Evolutionary conservation across 1,140 invertebrate species (phyloP), one percentile per base, ranked within the genome.

Genomic region (Steinernema khuongi): DNA sequence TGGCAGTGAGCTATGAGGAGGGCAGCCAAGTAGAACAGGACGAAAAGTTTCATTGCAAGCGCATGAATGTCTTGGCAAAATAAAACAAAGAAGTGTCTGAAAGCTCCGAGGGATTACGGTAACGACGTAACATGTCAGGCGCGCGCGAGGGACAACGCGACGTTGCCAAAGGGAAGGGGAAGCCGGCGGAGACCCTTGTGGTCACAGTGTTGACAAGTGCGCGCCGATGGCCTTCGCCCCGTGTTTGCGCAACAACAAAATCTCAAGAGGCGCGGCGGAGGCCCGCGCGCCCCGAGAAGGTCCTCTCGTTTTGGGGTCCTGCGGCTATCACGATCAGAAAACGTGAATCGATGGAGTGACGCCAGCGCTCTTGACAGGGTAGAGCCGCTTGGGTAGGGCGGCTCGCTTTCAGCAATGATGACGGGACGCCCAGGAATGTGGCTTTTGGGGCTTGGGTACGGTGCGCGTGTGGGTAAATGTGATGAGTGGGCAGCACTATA

Each of bases 221-320:
- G 50, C 50, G 50, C 4, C 36, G 50, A 22, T 22, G 50, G 14
- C 26, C 50, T 26, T 60, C 50, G 50, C 50, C 14, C 14, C 50
- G 50, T 60, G 50, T 60, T 60, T 60, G 50, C 50, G 50, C 50
- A 60, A 60, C 50, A 60, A 60, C 50, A 60, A 60, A 60, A 60
- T 60, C 50, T 60, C 50, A 60, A 60, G 50, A 60, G 50, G 50
- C 50, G 7, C 2, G 14, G 50, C 14, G 22, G 7, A 22, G 19
- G 50, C 19, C 19, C 19, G 50, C 14, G 50, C 14, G 4, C 4
- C 50, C 50, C 50, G 50, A 14, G 7, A 60, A 4, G 14, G 22
- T 14, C 50, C 14, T 41, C 50, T 60, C 50, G 50, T n/a, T 60
- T 60, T 60, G 50, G 50, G 50, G 19, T 41, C n/a, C 36, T 41